A percentile compares a stretch with the other conserved stretches of the same genome.
Conservation (phyloP, 2,797 vertebrate species). For the Malacoctenus gilli region DNA sequence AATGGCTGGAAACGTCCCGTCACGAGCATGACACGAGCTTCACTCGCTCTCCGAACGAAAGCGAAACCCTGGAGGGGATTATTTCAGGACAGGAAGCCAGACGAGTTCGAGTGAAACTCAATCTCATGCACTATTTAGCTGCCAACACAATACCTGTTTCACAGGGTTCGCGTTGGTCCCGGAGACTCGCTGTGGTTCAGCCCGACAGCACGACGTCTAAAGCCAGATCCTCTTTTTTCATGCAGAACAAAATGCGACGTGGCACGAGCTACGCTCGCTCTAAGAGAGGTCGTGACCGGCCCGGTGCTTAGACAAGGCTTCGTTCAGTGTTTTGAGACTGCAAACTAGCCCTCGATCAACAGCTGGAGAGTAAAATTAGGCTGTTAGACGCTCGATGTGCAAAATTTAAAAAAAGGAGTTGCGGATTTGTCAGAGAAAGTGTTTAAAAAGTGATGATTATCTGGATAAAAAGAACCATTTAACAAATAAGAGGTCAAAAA, state of each 20-base stretch:
- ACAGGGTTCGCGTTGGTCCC: neutral
- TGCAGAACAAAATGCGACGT: constrained; percentile 21
- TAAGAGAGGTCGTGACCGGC: constrained; percentile 7
- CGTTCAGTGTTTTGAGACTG: constrained; percentile 13
- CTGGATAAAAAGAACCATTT: too few species aligned
- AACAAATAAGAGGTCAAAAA: too few species aligned
- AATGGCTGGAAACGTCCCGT: constrained; percentile 30
- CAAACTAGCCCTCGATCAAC: constrained; percentile 25
- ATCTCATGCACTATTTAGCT: neutral
- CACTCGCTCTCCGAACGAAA: constrained; percentile 15
- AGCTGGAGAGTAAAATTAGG: constrained; percentile 34
- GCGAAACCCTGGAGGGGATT: constrained; percentile 5
- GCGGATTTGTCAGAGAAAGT: constrained; percentile 27
- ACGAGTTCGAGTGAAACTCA: constrained; percentile 28
- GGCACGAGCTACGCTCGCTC: neutral
- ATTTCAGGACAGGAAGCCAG: constrained; percentile 21
- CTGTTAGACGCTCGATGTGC: constrained; percentile 34
- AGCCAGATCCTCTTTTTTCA: constrained; percentile 28
- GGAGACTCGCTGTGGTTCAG: constrained; percentile 4
- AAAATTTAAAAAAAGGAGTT: too few species aligned
- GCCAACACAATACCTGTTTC: constrained; percentile 5
- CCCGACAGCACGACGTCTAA: constrained; percentile 6
- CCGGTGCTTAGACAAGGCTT: constrained; percentile 11
- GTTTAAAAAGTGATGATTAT: constrained; percentile 6
- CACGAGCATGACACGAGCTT: constrained; percentile 33